A percentile compares a stretch with the other conserved stretches of the same genome.
These are phyloP conservation scores for Hylyphantes graminicola DNA, from an alignment of 1,140 invertebrate species.

Conservation along the genomic window DNA sequence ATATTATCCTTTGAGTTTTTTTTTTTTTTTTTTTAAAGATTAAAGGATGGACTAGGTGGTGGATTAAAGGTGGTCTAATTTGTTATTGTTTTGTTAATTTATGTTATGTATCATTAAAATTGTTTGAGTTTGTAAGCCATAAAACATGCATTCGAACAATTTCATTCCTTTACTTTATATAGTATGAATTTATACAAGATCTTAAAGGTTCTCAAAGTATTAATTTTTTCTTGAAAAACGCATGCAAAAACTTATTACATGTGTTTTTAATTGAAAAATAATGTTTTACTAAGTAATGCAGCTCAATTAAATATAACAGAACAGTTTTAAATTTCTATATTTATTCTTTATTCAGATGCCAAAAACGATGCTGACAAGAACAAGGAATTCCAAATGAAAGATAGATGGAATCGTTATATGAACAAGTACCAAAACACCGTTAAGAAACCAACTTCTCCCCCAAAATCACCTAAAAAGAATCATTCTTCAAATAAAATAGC, in stretches of 20 bases:
- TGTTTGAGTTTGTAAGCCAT: too few species aligned
- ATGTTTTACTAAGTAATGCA: not conserved
- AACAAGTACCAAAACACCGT: slow-evolving; percentile 76
- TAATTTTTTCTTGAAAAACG: too few species aligned
- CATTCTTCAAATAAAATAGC: slow-evolving; percentile 12
- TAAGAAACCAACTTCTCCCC: slow-evolving; percentile 58
- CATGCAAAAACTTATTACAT: not conserved
- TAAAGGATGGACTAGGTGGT: too few species aligned
- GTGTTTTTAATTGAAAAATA: not conserved
- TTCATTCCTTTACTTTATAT: too few species aligned
- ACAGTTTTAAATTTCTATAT: not conserved
- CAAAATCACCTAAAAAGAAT: slow-evolving; percentile 38
- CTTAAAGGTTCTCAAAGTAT: too few species aligned
- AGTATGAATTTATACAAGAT: too few species aligned
- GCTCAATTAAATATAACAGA: not conserved
- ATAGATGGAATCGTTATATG: slow-evolving; percentile 74
- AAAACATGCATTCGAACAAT: too few species aligned
- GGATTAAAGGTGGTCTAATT: too few species aligned
- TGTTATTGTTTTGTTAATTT: too few species aligned
- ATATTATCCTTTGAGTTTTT: too few species aligned
- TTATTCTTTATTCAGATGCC: slow-evolving; percentile 33
- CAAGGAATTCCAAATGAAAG: slow-evolving; percentile 63
- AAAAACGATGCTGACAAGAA: slow-evolving; percentile 57
- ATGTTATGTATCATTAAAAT: too few species aligned
- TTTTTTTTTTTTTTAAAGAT: too few species aligned